phyloP scores from a whole-genome alignment of 2,888 invertebrate genomes.

The Drosophila peninsularis region DNA sequence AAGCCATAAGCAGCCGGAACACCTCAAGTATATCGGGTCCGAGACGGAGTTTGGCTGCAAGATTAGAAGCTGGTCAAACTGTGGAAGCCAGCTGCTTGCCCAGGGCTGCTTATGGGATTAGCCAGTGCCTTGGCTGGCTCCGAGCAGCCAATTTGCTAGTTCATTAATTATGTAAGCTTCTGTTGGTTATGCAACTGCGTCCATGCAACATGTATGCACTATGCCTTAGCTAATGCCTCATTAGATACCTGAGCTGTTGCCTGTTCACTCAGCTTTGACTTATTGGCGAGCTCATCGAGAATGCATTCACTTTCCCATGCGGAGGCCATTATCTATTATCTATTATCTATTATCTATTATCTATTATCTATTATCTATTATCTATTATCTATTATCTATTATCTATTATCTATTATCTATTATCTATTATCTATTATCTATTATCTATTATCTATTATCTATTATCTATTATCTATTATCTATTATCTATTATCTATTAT shows the following conservation, averaged over 20 bases:
- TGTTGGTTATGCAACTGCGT: background rate
- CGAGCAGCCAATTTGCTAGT: background rate
- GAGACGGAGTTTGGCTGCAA: too few relatives aligned
- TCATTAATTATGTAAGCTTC: constrained; percentile 15
- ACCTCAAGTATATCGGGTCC: constrained; percentile 1
- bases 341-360: background rate
- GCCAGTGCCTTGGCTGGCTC: constrained; percentile 1
- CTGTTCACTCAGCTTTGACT: background rate
- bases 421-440: constrained; percentile 1
- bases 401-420: constrained; percentile 3
- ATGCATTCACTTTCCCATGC: background rate
- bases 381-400: background rate
- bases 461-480: constrained; percentile 8
- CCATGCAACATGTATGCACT: background rate
- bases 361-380: background rate
- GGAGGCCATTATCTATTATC: background rate
- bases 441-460: background rate
- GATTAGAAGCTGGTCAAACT: background rate
- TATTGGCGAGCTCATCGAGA: background rate
- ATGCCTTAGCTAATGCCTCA: background rate
- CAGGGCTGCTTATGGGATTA: constrained; percentile 9
- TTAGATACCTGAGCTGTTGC: background rate
- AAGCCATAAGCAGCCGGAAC: background rate
- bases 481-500: constrained; percentile 1
- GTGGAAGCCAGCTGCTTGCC: background rate